phyloP scores from a whole-genome alignment of 2,797 vertebrate species.

The Phaenicophaeus curvirostris region DNA sequence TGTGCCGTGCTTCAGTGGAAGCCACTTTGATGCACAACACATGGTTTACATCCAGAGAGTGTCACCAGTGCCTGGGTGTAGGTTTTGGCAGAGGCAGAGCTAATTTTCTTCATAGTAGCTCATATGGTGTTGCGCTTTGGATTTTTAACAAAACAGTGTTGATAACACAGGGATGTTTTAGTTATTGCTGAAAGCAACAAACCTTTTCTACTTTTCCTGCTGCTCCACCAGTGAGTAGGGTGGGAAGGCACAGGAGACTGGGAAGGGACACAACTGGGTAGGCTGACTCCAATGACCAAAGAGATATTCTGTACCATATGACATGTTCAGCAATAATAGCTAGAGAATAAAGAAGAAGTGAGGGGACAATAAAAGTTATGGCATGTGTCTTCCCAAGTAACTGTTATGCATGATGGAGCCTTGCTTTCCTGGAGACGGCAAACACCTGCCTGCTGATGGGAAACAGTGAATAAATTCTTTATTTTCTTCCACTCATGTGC shows the following conservation, averaged over 20 bases:
- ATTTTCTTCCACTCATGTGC: not conserved
- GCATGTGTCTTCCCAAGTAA: not conserved
- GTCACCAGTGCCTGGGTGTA: not conserved
- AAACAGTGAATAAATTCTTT: not conserved
- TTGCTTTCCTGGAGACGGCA: not conserved
- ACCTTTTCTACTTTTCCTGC: not conserved
- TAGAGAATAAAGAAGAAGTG: not conserved
- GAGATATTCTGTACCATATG: not conserved
- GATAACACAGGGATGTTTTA: not conserved
- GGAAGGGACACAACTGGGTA: not conserved
- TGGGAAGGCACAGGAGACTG: rapidly evolving
- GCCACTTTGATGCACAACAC: not conserved
- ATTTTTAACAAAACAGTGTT: not conserved
- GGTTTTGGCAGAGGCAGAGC: not conserved
- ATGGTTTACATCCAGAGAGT: not conserved
- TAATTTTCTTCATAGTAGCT: not conserved
- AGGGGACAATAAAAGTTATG: rapidly evolving
- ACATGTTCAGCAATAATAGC: not conserved
- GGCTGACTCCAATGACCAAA: not conserved
- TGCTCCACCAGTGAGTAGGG: rapidly evolving
- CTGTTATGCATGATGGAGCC: rapidly evolving
- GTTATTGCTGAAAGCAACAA: rapidly evolving
- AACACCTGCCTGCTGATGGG: not conserved
- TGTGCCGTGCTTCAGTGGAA: not conserved
- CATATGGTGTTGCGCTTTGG: rapidly evolving